Conservation (phyloP, 2,797 vertebrate genomes). For the Neosilurus mollespiculum region DNA sequence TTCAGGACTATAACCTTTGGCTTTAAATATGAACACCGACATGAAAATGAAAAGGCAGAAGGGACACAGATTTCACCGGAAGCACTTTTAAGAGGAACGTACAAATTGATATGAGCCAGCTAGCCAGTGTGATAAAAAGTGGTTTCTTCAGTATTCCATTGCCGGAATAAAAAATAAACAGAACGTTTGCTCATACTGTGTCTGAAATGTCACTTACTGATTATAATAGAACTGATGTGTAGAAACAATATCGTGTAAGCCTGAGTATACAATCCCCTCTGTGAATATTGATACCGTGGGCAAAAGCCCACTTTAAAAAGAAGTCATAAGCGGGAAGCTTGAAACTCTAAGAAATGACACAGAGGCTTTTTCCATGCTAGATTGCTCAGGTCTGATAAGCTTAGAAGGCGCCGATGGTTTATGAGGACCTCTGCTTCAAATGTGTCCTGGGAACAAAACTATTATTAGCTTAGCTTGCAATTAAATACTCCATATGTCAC, state of each 20-base stretch:
- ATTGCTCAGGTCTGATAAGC: not conserved
- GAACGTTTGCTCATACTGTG: not conserved
- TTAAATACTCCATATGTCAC: conserved; percentile 11
- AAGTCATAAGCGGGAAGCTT: not conserved
- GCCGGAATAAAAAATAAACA: not conserved
- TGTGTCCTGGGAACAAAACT: not conserved
- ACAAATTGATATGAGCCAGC: not conserved
- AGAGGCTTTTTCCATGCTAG: not conserved
- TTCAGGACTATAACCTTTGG: not conserved
- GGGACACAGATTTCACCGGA: not conserved
- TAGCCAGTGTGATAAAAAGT: not conserved
- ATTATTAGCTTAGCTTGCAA: conserved; percentile 8
- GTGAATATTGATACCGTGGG: not conserved
- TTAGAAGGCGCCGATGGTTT: not conserved
- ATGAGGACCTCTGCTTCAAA: conserved; percentile 4
- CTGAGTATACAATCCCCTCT: not conserved
- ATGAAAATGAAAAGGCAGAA: not conserved
- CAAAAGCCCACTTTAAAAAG: not conserved
- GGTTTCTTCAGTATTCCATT: not conserved
- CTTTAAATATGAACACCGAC: too few relatives aligned
- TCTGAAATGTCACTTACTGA: not conserved
- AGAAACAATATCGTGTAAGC: not conserved
- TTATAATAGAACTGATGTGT: not conserved
- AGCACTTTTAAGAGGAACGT: not conserved
- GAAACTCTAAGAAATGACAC: not conserved